phyloP scores from a whole-genome alignment of 2,888 invertebrate genomes.

The Lochmaea crataegi region DNA sequence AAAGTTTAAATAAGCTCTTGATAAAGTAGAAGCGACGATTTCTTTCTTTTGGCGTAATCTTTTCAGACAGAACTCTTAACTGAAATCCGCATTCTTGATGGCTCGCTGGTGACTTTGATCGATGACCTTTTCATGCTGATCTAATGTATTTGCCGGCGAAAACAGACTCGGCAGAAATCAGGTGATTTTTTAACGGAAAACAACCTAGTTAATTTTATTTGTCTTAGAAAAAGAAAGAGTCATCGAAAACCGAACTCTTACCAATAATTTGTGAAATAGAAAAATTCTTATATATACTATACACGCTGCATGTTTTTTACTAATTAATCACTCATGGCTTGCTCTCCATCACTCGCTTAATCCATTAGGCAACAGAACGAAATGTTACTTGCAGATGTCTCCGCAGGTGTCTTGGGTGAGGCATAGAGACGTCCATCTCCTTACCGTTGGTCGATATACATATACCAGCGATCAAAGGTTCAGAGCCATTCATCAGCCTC shows the following conservation, averaged over 20 bases:
- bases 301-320: conserved; percentile 9
- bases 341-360: conserved; percentile 40
- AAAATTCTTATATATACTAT: too few relatives aligned
- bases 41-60: conserved; percentile 28
- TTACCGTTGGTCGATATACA: conserved; percentile 90
- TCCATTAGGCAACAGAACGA: conserved; percentile 42
- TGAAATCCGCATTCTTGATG: conserved; percentile 30
- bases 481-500: conserved; percentile 85
- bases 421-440: conserved; percentile 88
- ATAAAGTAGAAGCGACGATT: conserved; percentile 24
- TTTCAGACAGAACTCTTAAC: conserved; percentile 32
- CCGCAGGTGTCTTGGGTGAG: conserved; percentile 93
- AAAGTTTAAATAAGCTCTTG: conserved; percentile 24
- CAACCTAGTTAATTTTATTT: conserved; percentile 9
- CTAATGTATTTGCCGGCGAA: conserved; percentile 25
- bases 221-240: too few relatives aligned
- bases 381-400: conserved; percentile 68
- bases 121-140: conserved; percentile 32
- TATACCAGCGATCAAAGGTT: conserved; percentile 94
- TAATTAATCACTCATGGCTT: conserved; percentile 25
- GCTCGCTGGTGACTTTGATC: conserved; percentile 22
- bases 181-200: conserved; percentile 29
- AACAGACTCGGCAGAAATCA: conserved; percentile 25
- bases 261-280: too few relatives aligned
- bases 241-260: too few relatives aligned